Conservation (phyloP, 2,888 invertebrate genomes). For the Cylloceria caligata region DNA sequence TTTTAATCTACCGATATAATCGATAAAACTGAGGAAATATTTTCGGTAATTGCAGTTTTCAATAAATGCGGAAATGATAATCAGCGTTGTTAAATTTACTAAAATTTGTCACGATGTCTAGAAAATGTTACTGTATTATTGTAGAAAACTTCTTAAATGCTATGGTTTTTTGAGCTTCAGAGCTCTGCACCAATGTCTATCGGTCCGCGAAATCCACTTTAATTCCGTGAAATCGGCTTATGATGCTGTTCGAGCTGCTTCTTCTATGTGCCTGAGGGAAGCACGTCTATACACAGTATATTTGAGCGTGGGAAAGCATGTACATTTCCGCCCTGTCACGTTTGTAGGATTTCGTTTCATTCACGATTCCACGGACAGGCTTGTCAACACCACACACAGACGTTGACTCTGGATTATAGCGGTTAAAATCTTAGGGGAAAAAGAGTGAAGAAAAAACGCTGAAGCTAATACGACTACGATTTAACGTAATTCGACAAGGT, state of each 20-base stretch:
- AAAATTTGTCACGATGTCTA: too few relatives aligned
- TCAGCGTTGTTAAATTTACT: too few relatives aligned
- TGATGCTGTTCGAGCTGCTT: constrained; percentile 20
- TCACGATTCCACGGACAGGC: constrained; percentile 15
- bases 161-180: background rate
- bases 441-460: background rate
- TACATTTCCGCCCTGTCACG: constrained; percentile 43
- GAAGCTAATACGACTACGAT: background rate
- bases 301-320: constrained; percentile 43
- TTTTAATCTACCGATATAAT: too few relatives aligned
- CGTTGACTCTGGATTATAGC: background rate
- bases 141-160: background rate
- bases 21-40: too few relatives aligned
- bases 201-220: constrained; percentile 38
- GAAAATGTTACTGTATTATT: too few relatives aligned
- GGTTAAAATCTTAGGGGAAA: background rate
- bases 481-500: constrained; percentile 2
- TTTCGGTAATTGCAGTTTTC: too few relatives aligned
- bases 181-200: background rate
- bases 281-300: constrained; percentile 25
- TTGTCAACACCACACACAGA: constrained; percentile 34
- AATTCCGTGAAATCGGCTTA: constrained; percentile 53
- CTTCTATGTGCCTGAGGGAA: constrained; percentile 32
- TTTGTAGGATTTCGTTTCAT: constrained; percentile 43
- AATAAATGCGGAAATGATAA: too few relatives aligned